These are phyloP conservation scores for Nycticryphes semicollaris DNA, from an alignment of 2,113 vertebrate species.

Conservation along the genomic window DNA sequence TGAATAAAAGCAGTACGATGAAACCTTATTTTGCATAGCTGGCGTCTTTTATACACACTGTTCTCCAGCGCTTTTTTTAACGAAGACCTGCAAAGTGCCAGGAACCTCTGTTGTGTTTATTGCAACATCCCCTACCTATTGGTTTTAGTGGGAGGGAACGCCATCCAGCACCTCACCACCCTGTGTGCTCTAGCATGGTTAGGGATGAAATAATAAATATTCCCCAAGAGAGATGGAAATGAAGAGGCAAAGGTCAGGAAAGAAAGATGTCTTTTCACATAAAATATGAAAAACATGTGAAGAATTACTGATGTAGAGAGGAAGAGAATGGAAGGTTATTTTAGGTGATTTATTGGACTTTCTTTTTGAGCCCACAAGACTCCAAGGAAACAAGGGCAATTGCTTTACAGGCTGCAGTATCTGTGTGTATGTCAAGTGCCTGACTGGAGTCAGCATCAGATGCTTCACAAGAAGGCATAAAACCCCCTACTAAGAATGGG, in stretches of 20 bases:
- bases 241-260: slow-evolving; percentile 12
- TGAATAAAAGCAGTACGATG: slow-evolving; percentile 24
- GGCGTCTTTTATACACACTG: not conserved
- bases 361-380: not conserved
- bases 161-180: not conserved
- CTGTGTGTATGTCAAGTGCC: not conserved
- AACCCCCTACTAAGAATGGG: not conserved
- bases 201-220: not conserved
- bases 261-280: not conserved
- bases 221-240: not conserved
- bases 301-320: not conserved
- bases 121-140: not conserved
- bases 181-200: not conserved
- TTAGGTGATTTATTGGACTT: slow-evolving; percentile 2
- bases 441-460: not conserved
- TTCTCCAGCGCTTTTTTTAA: not conserved
- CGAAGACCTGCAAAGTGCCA: not conserved
- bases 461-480: not conserved
- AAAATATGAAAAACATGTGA: not conserved
- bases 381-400: not conserved
- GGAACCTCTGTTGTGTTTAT: not conserved
- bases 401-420: not conserved
- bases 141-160: not conserved
- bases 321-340: not conserved
- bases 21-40: slow-evolving; percentile 20